Conservation (phyloP, 2,113 vertebrate species). For the Upupa epops region DNA sequence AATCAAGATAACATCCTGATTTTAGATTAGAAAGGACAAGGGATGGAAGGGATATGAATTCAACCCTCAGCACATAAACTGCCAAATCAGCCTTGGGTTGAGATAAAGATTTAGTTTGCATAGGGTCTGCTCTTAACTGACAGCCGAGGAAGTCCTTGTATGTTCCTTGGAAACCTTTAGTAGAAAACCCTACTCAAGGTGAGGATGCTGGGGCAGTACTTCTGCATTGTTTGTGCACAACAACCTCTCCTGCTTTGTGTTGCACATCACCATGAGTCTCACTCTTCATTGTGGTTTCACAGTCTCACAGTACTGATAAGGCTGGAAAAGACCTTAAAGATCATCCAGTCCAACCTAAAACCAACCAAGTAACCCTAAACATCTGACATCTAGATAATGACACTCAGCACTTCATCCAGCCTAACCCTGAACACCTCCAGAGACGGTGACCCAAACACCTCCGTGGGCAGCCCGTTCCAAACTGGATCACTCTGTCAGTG, state of each 20-base stretch:
- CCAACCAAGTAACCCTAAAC: too few species aligned
- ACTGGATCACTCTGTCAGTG: too few species aligned
- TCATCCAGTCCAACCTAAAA: too few species aligned
- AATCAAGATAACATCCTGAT: not conserved
- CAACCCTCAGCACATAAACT: not conserved
- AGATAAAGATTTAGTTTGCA: not conserved
- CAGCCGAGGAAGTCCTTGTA: not conserved
- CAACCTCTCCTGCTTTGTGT: rapidly evolving
- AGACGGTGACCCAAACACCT: too few species aligned
- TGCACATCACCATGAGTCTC: not conserved
- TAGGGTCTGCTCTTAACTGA: not conserved
- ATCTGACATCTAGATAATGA: too few species aligned
- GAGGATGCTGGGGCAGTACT: rapidly evolving
- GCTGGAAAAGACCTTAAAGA: too few species aligned
- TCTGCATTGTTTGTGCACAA: not conserved
- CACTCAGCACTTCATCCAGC: too few species aligned
- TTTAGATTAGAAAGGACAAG: not conserved
- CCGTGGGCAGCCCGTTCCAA: too few species aligned
- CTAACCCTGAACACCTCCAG: too few species aligned
- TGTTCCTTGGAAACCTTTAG: not conserved
- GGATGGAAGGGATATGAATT: not conserved
- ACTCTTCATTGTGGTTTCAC: rapidly evolving
- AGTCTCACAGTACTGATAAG: too few species aligned
- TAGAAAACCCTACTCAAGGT: not conserved
- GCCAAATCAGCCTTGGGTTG: not conserved